Base-by-base conservation (phyloP, 2,797 vertebrate species). In the Danio kyathit region DNA sequence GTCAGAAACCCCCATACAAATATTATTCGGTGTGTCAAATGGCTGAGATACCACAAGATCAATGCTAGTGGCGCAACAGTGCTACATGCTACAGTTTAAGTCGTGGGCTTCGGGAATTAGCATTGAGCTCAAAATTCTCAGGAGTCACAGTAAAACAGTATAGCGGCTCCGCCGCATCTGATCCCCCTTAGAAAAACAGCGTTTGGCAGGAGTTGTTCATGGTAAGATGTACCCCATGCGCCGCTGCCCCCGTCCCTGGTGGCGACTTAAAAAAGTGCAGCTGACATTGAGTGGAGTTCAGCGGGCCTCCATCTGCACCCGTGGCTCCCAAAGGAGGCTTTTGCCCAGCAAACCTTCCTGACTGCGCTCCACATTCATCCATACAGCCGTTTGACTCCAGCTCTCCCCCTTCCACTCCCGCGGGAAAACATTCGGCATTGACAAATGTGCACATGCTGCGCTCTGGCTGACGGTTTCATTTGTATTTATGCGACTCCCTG, bases 291-390 rank as follows among this genome's bases (percentile, higher is more conserved):
- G 80, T 85, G 84, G 83, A 79, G 87, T 88, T 91, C 89, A 86
- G 64, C 86, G 87, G 86, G 87, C 90, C 89, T 91, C 90, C 92
- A 93, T 93, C 92, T 94, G 92, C 83, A 90, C 86, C 19, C 16
- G 19, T 40, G 49, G 29, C 16, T 73, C 81, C 84, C 81, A 49
- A 14, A 43, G 76, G 85, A 46, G 63, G 51, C 40, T 21, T 83
- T 67, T 63, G 54, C 82, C 80, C 52, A 63, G 82, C 76, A 82
- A 86, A 84, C 44, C 70, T 75, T 79, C 61, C 79, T 74, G 51
- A 70, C 56, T 38, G 52, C 7, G 56, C 71, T 72, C 61, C 66
- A 64, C 41, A 60, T 75, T 60, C 78, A 72, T 51, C 10, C 8
- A 13, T 11, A 74, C 80, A 71, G 70, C 52, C 73, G 38, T 43